Base-by-base conservation (phyloP, 2,888 invertebrate genomes). In the Aelia acuminata region DNA sequence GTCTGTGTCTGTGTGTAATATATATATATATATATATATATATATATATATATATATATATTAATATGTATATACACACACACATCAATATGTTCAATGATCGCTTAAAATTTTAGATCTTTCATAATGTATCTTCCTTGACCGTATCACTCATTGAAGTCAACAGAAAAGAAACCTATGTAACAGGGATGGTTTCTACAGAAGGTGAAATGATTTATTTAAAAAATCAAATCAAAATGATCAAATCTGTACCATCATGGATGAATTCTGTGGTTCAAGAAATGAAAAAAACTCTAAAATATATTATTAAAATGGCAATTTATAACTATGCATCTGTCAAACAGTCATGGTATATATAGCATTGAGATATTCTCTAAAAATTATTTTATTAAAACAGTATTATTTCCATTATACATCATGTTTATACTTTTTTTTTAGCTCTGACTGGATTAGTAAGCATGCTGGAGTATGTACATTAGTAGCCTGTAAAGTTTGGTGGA, bases 401-500 rank as follows among this genome's bases (percentile, higher is more conserved):
- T 63, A 63, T 15, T 63, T 26, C 11, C 2, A 22, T 48, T 0
- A 31, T 43, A 35, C 57, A 84, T 43, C 10, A 43, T 49, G 35
- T 53, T n/a, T n/a, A n/a, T n/a, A n/a, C n/a, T n/a, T 26, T 43
- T 35, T 43, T 85, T 48, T 84, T 87, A 49, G 92, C 39, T 95
- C 96, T 3, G 95, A 96, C 47, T 98, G 98, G 98, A 97, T 98
- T 93, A 91, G 97, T 91, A 95, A 96, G 90, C 98, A 96, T 92
- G 96, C 96, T 92, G 98, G 98, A 87, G 97, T 97, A 96, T 95
- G 97, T 84, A 95, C 96, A 90, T 93, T 97, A 26, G 97, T 96
- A 0, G 96, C 96, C 0, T 97, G 97, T 93, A 96, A 97, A 91
- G 96, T 98, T 3, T 98, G 98, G 98, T 98, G 98, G 98, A 98